Percentiles rank a stretch among this genome's conserved stretches.
Conservation (phyloP, 2,797 vertebrate genomes). For the Centroberyx gerrardi region DNA sequence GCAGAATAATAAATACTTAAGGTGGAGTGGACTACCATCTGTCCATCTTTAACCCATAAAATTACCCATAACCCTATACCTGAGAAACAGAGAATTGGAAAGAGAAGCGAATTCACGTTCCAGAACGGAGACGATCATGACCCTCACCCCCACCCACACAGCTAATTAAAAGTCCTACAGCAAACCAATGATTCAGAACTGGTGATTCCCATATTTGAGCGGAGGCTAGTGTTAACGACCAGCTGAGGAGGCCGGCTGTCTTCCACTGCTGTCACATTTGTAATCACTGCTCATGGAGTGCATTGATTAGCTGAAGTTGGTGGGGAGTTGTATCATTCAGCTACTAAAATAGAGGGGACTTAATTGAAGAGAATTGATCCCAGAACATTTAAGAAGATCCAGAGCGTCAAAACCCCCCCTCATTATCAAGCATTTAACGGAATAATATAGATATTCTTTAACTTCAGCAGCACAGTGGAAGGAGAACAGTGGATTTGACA, state of each 20-base stretch:
- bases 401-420: background rate
- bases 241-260: conserved; percentile 7
- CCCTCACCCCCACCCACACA: too few relatives aligned
- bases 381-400: background rate
- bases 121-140: too few relatives aligned
- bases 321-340: conserved; percentile 11
- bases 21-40: too few relatives aligned
- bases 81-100: too few relatives aligned
- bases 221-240: conserved; percentile 7
- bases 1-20: too few relatives aligned
- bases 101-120: too few relatives aligned
- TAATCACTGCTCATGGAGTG: conserved; percentile 35
- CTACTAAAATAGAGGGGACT: background rate
- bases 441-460: conserved; percentile 9
- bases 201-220: conserved; percentile 3
- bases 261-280: conserved; percentile 13
- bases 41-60: too few relatives aligned
- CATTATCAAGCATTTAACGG: conserved; percentile 4
- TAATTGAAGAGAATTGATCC: background rate
- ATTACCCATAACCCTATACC: too few relatives aligned
- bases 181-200: conserved; percentile 24
- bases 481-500: background rate
- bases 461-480: conserved; percentile 8
- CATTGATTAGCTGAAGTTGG: conserved; percentile 8
- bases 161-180: background rate